Conservation (phyloP, 1,140 invertebrate species). For the Metaphire vulgaris region DNA sequence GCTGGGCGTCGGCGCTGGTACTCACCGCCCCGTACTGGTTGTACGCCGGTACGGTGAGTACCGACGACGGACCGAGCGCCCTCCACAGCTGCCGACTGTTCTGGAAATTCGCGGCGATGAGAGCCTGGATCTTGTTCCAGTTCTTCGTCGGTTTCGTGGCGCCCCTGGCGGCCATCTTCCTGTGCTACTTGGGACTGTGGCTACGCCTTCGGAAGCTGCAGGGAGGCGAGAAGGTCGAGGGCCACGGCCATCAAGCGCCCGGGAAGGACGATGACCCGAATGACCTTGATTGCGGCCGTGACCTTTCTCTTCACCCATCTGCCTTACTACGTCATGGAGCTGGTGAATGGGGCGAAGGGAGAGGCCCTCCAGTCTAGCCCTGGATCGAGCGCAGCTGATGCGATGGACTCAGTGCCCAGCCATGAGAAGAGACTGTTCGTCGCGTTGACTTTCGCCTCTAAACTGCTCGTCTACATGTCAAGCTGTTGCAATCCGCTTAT, state of each 20-base stretch:
- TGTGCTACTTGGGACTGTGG: background rate
- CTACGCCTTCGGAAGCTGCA: background rate
- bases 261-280: conserved; percentile 1
- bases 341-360: background rate
- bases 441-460: background rate
- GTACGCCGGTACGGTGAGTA: background rate
- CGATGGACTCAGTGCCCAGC: background rate
- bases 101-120: background rate
- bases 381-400: background rate
- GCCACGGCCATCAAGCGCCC: background rate
- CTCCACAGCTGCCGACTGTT: conserved; percentile 11
- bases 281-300: background rate
- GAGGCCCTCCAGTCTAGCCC: background rate
- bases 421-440: background rate
- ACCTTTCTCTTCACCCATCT: conserved; percentile 5
- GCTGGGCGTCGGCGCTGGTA: background rate
- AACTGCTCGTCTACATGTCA: conserved; percentile 17
- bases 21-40: conserved; percentile 10
- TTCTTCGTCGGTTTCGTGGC: conserved; percentile 1
- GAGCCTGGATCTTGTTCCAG: background rate
- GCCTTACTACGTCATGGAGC: conserved; percentile 6
- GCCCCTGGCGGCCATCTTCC: background rate
- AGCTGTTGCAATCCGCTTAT: conserved; percentile 1
- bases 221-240: background rate
- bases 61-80: background rate